These are phyloP conservation scores for Sebastes kiyomatsui DNA, from an alignment of 2,797 vertebrate species.

Conservation along the genomic window DNA sequence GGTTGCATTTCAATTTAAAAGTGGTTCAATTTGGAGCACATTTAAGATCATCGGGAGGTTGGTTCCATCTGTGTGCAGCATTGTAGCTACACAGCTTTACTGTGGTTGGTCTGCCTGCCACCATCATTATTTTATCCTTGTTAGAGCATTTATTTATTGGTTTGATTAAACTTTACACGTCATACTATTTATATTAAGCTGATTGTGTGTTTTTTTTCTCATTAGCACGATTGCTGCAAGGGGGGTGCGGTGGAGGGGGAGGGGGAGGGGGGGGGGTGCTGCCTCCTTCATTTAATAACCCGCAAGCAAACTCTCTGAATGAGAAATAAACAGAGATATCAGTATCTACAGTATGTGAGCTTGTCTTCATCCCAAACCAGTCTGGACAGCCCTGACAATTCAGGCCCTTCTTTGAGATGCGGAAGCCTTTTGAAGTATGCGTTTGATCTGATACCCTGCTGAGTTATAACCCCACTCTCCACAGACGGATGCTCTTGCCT, in stretches of 20 bases:
- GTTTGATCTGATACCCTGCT: constrained; percentile 57
- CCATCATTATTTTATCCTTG: background rate
- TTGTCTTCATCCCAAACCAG: constrained; percentile 26
- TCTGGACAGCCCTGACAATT: constrained; percentile 28
- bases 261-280: background rate
- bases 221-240: background rate
- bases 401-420: constrained; percentile 18
- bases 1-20: background rate
- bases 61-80: background rate
- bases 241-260: too few species aligned
- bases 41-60: background rate
- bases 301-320: background rate
- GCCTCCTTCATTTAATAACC: background rate
- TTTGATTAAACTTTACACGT: background rate
- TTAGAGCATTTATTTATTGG: background rate
- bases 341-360: background rate
- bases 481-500: constrained; percentile 32
- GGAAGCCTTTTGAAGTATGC: constrained; percentile 53
- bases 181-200: background rate
- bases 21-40: background rate
- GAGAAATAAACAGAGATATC: constrained; percentile 6
- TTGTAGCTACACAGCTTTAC: background rate
- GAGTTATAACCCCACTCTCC: constrained; percentile 13
- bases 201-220: background rate
- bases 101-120: background rate